phyloP scores from a whole-genome alignment of 2,888 invertebrate genomes.

The Diarsia mendica region DNA sequence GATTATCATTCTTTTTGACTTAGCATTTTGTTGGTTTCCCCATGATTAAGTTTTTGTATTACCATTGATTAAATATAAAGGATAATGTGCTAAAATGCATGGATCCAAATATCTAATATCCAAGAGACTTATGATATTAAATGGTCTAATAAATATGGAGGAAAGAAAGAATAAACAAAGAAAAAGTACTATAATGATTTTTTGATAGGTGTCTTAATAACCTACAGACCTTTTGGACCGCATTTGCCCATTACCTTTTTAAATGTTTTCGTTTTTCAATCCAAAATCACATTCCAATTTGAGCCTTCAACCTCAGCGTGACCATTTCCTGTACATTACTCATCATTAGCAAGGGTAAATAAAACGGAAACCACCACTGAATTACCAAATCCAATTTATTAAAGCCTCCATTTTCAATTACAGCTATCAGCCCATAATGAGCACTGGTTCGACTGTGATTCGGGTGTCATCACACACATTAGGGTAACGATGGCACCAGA shows the following conservation, averaged over 20 bases:
- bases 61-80: neutral
- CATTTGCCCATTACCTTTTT: neutral
- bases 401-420: slow-evolving; percentile 51
- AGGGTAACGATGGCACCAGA: slow-evolving; percentile 91
- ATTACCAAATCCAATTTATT: slow-evolving; percentile 58
- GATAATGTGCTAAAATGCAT: neutral
- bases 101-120: neutral
- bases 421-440: slow-evolving; percentile 88
- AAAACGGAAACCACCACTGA: slow-evolving; percentile 21
- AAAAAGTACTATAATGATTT: neutral
- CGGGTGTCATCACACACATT: slow-evolving; percentile 86
- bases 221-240: too few species aligned
- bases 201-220: neutral
- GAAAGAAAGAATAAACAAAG: neutral
- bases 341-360: slow-evolving; percentile 47
- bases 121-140: neutral
- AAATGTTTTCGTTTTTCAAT: neutral
- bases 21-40: neutral
- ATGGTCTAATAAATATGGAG: neutral
- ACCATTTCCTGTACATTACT: slow-evolving; percentile 32
- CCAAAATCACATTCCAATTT: slow-evolving; percentile 3
- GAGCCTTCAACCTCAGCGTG: slow-evolving; percentile 16
- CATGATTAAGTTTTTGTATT: neutral
- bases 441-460: slow-evolving; percentile 85
- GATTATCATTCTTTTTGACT: neutral